phyloP scores from a whole-genome alignment of 2,113 vertebrate genomes.

The Erpornis zantholeuca region DNA sequence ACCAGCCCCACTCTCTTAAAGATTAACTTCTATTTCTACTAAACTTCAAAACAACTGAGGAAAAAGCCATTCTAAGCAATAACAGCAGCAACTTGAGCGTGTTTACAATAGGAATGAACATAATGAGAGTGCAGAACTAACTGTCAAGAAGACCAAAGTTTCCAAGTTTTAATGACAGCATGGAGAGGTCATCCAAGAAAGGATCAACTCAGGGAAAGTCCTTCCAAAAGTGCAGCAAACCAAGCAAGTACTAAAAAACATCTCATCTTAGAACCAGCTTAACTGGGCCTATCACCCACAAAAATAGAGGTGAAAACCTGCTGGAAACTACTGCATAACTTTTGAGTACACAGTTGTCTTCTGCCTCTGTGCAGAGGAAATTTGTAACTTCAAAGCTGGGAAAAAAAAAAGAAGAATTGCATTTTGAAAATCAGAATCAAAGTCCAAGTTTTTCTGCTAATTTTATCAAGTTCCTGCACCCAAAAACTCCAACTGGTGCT shows the following conservation, averaged over 20 bases:
- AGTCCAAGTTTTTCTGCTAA: background rate
- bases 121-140: constrained; percentile 26
- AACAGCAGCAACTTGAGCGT: constrained; percentile 24
- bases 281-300: background rate
- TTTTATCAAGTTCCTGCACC: fast-evolving
- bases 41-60: constrained; percentile 69
- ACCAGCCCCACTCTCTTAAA: constrained; percentile 73
- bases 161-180: constrained; percentile 50
- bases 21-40: constrained; percentile 77
- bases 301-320: background rate
- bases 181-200: constrained; percentile 67
- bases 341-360: background rate
- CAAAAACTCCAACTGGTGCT: background rate
- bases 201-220: constrained; percentile 53
- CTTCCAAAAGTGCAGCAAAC: constrained; percentile 38
- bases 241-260: constrained; percentile 30
- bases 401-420: background rate
- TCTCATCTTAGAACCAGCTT: background rate
- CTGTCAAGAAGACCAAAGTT: constrained; percentile 43
- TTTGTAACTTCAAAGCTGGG: background rate
- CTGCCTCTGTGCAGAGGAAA: background rate
- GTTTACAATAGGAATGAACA: constrained; percentile 46
- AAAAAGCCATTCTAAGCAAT: constrained; percentile 43
- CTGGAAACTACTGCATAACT: background rate
- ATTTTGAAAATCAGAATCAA: background rate